Conservation (phyloP, 2,888 invertebrate species). For the Melipona beecheii region DNA sequence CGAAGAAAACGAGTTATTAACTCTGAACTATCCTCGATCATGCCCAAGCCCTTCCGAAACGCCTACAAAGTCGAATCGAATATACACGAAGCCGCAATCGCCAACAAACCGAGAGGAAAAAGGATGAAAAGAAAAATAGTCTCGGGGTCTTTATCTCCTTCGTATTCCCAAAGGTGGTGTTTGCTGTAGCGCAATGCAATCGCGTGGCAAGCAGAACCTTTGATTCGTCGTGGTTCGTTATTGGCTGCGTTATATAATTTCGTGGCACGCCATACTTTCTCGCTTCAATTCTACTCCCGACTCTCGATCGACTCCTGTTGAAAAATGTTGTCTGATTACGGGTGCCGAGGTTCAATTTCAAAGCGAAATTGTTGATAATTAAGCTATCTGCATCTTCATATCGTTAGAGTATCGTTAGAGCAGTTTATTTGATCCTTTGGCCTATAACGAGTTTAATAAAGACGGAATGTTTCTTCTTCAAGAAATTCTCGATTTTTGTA, state of each 20-base stretch:
- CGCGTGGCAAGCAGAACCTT: not conserved
- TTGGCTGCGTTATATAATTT: conserved; percentile 38
- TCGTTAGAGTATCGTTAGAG: not conserved
- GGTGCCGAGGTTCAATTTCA: conserved; percentile 18
- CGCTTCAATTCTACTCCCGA: conserved; percentile 14
- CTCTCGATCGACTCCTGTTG: not conserved
- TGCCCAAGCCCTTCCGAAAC: not conserved
- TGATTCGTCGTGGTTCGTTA: conserved; percentile 34
- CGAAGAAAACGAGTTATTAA: not conserved
- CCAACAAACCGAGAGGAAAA: not conserved
- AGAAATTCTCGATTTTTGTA: too few species aligned
- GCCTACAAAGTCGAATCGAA: not conserved
- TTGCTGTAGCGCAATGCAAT: not conserved
- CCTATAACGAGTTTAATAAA: not conserved
- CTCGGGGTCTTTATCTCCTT: not conserved
- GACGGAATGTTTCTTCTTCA: too few species aligned
- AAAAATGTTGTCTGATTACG: conserved; percentile 23
- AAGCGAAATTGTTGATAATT: conserved; percentile 26
- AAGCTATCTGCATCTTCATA: not conserved
- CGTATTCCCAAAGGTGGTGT: not conserved
- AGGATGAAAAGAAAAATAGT: not conserved
- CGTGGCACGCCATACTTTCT: conserved; percentile 35
- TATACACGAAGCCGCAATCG: not conserved
- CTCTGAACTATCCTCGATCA: not conserved
- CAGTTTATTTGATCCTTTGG: accelerated